Conservation (phyloP, 2,113 vertebrate genomes). For the Datnioides undecimradiatus region DNA sequence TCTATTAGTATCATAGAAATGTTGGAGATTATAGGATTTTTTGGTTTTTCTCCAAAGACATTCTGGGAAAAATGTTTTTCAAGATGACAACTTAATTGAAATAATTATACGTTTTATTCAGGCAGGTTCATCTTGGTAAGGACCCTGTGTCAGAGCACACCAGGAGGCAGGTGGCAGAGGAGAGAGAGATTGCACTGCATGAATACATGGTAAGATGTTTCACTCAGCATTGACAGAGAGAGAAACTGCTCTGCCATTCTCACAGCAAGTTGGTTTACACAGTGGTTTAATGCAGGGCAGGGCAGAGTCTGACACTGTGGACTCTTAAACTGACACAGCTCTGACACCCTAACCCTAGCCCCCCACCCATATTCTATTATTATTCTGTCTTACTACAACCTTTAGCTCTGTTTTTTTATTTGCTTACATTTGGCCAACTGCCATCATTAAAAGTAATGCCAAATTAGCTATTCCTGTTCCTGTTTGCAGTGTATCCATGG, state of each 20-base stretch:
- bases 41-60: background rate
- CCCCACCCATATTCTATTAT: background rate
- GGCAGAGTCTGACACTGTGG: too few relatives aligned
- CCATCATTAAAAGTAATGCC: background rate
- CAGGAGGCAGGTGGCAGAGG: conserved; percentile 83
- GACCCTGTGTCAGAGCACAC: conserved; percentile 80
- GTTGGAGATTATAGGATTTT: background rate
- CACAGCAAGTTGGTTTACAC: background rate
- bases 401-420: background rate
- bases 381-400: background rate
- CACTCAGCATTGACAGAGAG: background rate
- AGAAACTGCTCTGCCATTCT: background rate
- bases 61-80: background rate
- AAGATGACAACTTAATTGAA: background rate
- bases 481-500: background rate
- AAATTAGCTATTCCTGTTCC: background rate
- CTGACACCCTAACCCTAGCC: too few relatives aligned
- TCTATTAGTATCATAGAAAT: background rate
- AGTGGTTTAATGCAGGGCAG: background rate
- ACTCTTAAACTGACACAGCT: too few relatives aligned
- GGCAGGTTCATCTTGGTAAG: conserved; percentile 88
- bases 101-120: conserved; percentile 53
- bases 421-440: background rate
- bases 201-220: conserved; percentile 84
- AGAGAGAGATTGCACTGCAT: conserved; percentile 74